Base-by-base conservation (phyloP, 2,113 vertebrate genomes). In the Alethe diademata region DNA sequence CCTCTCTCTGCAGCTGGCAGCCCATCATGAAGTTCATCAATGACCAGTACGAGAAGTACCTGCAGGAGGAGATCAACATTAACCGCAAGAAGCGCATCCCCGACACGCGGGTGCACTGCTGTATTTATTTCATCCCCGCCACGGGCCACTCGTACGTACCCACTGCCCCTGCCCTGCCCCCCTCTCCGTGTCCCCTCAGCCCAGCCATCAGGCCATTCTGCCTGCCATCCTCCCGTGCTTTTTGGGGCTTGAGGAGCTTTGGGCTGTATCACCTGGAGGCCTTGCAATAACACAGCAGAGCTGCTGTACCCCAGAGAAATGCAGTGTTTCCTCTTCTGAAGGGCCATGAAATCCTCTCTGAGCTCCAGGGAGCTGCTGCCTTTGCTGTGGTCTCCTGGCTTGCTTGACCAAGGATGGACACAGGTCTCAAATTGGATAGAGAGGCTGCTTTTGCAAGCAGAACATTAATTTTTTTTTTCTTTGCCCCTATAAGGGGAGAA, bases 1-100 rank as follows among this genome's bases (percentile, higher is more conserved):
- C 50, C 11, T 64, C 62, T 79, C 45, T 74, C 66, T 38, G 2
- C 6, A 99, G 99, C 97, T 99, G 99, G 99, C 98, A 99, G 97
- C 99, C 99, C 95, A 99, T 99, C 86, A 99, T 99, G 99, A 99
- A 99, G 98, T 99, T 99, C 96, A 99, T 99, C 96, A 99, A 99
- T 0, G 99, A 99, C 83, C 99, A 99, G 97, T 99, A 99, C 1
- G 99, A 99, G 97, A 99, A 98, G 78, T 99, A 99, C 96, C 98
- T 99, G 90, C 99, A 99, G 96, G 99, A 99, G 91, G 99, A 99
- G 73, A 98, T 99, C 94, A 99, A 99, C 97, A 99, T 99, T 48
- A 98, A 99, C 97, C 96, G 99, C 19, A 99, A 99, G 98, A 99
- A 98, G 90, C 98, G 98, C 81, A 99, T 99, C 96, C 99, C 99